phyloP scores from a whole-genome alignment of 2,888 invertebrate genomes.

The Drosophila kambysellisi region DNA sequence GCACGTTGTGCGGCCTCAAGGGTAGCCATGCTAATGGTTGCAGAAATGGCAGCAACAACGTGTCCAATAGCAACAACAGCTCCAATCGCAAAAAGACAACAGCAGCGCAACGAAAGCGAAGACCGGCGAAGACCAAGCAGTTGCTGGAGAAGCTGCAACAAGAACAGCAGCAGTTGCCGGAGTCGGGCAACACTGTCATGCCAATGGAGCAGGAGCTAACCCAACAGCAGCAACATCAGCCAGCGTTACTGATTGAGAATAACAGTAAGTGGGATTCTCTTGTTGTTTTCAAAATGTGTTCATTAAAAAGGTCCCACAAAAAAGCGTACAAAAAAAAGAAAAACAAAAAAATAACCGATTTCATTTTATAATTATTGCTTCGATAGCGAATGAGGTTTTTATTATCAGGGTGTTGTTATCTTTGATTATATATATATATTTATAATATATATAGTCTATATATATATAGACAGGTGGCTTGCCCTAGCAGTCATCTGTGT shows the following conservation, averaged over 20 bases:
- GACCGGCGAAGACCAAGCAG: conserved; percentile 21
- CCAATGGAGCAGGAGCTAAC: not conserved
- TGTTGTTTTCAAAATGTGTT: not conserved
- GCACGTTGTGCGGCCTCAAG: conserved; percentile 83
- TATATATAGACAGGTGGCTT: not conserved
- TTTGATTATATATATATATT: not conserved
- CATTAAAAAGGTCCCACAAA: not conserved
- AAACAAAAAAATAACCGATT: not conserved
- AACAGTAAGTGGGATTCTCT: conserved; percentile 51
- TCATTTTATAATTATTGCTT: not conserved
- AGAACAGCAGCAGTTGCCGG: not conserved
- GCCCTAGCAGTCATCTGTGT: not conserved
- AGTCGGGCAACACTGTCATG: conserved; percentile 7
- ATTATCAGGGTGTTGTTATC: conserved; percentile 4
- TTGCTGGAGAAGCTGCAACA: not conserved
- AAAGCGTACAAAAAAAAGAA: not conserved
- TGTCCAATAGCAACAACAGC: conserved; percentile 13
- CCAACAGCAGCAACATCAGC: not conserved
- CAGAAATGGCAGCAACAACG: conserved; percentile 59
- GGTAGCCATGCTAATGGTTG: conserved; percentile 84
- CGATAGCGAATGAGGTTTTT: not conserved
- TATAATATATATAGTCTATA: no score
- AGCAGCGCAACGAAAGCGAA: conserved; percentile 28
- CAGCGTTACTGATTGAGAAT: conserved; percentile 14
- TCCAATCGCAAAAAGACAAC: conserved; percentile 38